phyloP scores from a whole-genome alignment of 2,113 vertebrate genomes.

The Myodes glareolus region DNA sequence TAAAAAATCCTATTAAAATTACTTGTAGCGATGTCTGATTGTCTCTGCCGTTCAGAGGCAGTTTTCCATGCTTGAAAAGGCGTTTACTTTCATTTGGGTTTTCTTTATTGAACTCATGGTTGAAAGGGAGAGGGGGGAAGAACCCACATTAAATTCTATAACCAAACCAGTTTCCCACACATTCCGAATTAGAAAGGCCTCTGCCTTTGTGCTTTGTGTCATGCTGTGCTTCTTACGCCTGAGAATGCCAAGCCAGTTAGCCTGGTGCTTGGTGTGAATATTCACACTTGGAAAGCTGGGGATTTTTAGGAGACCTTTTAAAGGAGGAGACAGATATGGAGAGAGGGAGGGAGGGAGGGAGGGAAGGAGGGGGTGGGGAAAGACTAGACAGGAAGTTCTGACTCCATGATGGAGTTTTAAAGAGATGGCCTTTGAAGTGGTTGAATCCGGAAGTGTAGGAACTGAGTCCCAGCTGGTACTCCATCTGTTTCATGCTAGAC shows the following conservation, averaged over 20 bases:
- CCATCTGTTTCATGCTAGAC: not conserved
- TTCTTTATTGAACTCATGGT: not conserved
- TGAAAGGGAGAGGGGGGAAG: not conserved
- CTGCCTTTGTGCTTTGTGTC: not conserved
- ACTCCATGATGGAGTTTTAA: slow-evolving; percentile 31
- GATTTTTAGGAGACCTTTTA: slow-evolving; percentile 61
- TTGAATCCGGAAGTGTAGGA: slow-evolving; percentile 44
- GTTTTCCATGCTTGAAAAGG: slow-evolving; percentile 67
- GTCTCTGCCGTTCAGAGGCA: slow-evolving; percentile 71
- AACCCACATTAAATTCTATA: not conserved
- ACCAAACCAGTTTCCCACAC: not conserved
- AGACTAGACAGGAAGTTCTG: slow-evolving; percentile 14
- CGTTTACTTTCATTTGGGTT: slow-evolving; percentile 71
- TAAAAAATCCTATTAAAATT: slow-evolving; percentile 75
- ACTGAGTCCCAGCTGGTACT: slow-evolving; percentile 32
- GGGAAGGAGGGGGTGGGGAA: not conserved
- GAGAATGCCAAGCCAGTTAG: slow-evolving; percentile 48
- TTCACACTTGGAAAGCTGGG: slow-evolving; percentile 62
- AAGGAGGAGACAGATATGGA: not conserved
- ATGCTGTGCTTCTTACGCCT: not conserved
- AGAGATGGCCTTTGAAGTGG: slow-evolving; percentile 45
- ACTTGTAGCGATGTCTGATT: slow-evolving; percentile 61
- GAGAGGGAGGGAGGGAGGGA: not conserved
- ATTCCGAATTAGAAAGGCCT: slow-evolving; percentile 31
- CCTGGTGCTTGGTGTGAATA: slow-evolving; percentile 60